These are phyloP conservation scores for Glaucomys volans DNA, from an alignment of 2,113 vertebrate species.

Conservation along the genomic window DNA sequence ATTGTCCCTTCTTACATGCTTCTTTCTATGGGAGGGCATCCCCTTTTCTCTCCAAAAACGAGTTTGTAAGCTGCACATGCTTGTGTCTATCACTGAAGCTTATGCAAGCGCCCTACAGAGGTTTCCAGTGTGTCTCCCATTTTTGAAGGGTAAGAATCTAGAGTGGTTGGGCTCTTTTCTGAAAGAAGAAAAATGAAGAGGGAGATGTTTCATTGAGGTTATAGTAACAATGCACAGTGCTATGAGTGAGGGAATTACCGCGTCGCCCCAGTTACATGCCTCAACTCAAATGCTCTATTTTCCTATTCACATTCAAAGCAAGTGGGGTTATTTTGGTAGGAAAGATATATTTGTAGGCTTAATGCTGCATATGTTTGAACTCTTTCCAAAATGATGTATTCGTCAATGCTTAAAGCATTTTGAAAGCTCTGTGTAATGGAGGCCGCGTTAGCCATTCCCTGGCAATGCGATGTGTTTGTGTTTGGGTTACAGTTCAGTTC, in stretches of 20 bases:
- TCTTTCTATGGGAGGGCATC: neutral
- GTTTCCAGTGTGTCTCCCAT: neutral
- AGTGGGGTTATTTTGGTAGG: slow-evolving; percentile 54
- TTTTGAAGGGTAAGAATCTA: neutral
- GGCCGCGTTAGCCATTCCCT: slow-evolving; percentile 70
- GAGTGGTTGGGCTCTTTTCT: neutral
- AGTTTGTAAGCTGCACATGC: neutral
- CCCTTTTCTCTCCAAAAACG: neutral
- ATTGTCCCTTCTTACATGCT: neutral
- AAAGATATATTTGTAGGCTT: slow-evolving; percentile 66
- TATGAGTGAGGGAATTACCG: fast-evolving
- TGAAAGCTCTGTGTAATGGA: slow-evolving; percentile 72
- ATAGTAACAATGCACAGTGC: fast-evolving
- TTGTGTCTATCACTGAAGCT: neutral
- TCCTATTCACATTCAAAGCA: neutral
- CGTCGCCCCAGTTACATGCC: fast-evolving
- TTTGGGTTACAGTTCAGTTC: slow-evolving; percentile 76
- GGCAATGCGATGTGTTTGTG: slow-evolving; percentile 65
- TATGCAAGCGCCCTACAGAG: neutral
- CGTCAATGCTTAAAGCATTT: slow-evolving; percentile 73
- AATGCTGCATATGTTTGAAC: slow-evolving; percentile 73
- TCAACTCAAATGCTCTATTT: neutral
- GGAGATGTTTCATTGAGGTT: neutral
- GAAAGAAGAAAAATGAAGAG: neutral
- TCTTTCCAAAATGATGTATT: slow-evolving; percentile 77